Base-by-base conservation (phyloP, 2,113 vertebrate genomes). In the Triplophysa dalaica region DNA sequence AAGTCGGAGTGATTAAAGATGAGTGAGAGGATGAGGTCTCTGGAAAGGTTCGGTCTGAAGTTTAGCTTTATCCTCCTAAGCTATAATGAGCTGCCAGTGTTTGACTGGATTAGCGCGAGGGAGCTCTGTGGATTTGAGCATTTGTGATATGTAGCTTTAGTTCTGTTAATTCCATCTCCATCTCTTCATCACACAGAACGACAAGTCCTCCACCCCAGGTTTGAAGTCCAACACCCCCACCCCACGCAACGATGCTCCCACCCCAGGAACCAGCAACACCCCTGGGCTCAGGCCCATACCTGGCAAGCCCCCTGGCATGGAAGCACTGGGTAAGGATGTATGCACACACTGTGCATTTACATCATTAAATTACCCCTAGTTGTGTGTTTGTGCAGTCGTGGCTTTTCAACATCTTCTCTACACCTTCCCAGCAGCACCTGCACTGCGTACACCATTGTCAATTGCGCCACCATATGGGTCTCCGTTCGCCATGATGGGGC, bases 191-290 rank as follows among this genome's bases (percentile, higher is more conserved):
- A 26, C 68, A 17, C 92, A 99, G 97, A 98, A 97, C 0, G 97
- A 99, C 91, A 99, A 99, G 86, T 97, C 97, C 4, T 97, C 95
- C 3, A 98, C 96, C 4, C 97, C 97, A 0, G 96, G 95, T 80
- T 94, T 98, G 84, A 99, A 99, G 88, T 98, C 97, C 43, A 98
- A 95, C 91, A 98, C 97, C 33, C 97, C 97, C 8, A 98, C 97
- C 1, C 96, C 96, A 0, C 92, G 95, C 78, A 98, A 95, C 0
- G 97, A 98, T 0, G 95, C 95, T 69, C 96, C 97, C 0, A 98
- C 96, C 83, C 97, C 97, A 0, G 97, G 97, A 89, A 98, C 97
- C 43, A 98, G 96, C 89, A 96, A 94, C 73, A 98, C 96, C 61
- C 97, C 97, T 0, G 97, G 97, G 83, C 95, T 99, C 84, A 89